Evolutionary conservation across 2,888 invertebrate genomes (phyloP).

Genomic region (Lochmaea capreae): DNA sequence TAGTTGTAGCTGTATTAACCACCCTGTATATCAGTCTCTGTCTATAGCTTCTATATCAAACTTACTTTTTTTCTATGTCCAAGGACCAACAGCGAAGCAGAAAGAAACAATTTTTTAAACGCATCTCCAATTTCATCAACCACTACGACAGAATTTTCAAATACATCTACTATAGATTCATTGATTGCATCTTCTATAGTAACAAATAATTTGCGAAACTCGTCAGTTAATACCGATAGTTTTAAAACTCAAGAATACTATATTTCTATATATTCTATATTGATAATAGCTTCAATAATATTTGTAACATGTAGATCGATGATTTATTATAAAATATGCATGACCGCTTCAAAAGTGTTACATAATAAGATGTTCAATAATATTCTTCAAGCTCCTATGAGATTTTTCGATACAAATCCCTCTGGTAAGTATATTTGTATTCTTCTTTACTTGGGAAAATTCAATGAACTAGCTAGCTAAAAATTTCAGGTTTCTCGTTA

Average conservation of each 20-base stretch:
- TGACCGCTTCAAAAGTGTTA: constrained; percentile 78
- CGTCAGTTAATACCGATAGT: not conserved
- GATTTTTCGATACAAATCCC: constrained; percentile 87
- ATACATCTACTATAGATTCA: not conserved
- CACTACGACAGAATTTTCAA: not conserved
- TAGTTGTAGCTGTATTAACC: no score
- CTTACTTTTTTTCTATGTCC: constrained; percentile 27
- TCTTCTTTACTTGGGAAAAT: not conserved
- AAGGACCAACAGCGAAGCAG: constrained; percentile 66
- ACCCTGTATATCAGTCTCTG: no score
- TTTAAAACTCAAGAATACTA: constrained; percentile 48
- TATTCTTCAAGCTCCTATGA: constrained; percentile 80
- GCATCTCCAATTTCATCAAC: no score
- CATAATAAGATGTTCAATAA: constrained; percentile 84
- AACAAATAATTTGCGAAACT: not conserved
- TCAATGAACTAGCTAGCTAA: no score
- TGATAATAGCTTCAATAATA: constrained; percentile 72
- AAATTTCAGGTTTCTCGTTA: no score
- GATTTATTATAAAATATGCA: constrained; percentile 79
- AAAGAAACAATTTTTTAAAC: constrained; percentile 39
- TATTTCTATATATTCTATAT: constrained; percentile 71
- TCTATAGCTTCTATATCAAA: no score
- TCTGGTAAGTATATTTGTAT: constrained; percentile 69
- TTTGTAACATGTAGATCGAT: constrained; percentile 75
- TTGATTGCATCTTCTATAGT: not conserved